A percentile compares a stretch with the other conserved stretches of the same genome.
These are phyloP conservation scores for Drosophila anomalata DNA, from an alignment of 2,888 invertebrate genomes.

Conservation along the genomic window DNA sequence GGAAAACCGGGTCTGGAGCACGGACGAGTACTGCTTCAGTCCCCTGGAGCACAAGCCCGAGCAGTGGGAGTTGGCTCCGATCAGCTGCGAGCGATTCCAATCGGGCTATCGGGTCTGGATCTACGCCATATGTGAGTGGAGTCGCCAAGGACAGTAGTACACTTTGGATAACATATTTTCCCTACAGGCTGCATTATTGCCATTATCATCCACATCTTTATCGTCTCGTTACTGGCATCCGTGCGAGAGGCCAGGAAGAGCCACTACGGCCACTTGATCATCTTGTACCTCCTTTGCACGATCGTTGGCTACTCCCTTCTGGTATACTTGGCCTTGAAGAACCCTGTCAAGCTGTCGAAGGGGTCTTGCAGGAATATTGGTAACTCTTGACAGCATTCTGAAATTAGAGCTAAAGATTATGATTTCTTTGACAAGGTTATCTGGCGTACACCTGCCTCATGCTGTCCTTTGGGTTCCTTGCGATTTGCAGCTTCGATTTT, in stretches of 20 bases:
- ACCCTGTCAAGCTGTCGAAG: constrained; percentile 74
- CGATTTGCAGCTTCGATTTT: constrained; percentile 75
- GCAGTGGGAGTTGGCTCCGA: constrained; percentile 69
- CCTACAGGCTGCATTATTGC: constrained; percentile 69
- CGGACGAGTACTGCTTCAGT: constrained; percentile 77
- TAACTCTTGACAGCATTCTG: constrained; percentile 6
- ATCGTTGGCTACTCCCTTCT: constrained; percentile 67
- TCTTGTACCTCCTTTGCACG: constrained; percentile 68
- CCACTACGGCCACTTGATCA: constrained; percentile 75
- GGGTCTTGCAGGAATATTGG: constrained; percentile 74
- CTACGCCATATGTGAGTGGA: constrained; percentile 74
- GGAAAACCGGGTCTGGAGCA: constrained; percentile 60
- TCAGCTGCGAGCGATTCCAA: constrained; percentile 75
- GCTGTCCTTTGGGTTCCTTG: constrained; percentile 73
- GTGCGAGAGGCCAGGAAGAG: constrained; percentile 72
- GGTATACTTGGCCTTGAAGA: constrained; percentile 75
- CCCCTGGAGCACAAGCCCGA: constrained; percentile 67
- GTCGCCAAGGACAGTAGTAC: neutral
- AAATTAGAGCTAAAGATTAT: neutral
- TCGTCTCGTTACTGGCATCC: constrained; percentile 67
- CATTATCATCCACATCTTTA: constrained; percentile 71
- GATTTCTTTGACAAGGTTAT: constrained; percentile 54
- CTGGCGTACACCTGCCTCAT: constrained; percentile 76
- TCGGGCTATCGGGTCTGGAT: constrained; percentile 77
- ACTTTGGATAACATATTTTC: neutral